These are phyloP conservation scores for Sicus ferrugineus DNA, from an alignment of 2,888 invertebrate genomes.

Conservation along the genomic window DNA sequence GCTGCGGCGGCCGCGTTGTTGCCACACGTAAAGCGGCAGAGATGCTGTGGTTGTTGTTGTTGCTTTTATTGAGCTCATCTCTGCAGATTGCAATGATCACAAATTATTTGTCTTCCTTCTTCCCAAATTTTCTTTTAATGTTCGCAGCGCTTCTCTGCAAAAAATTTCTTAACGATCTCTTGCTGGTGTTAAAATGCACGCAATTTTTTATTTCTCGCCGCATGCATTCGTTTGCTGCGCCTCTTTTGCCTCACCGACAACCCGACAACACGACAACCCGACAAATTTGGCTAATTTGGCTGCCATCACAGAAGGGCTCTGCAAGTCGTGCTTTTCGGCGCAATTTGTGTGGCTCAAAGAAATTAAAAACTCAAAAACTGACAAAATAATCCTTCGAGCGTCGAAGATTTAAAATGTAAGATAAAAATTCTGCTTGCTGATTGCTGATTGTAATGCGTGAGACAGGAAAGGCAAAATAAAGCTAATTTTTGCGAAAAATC, in stretches of 20 bases:
- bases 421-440: too few relatives aligned
- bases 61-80: too few relatives aligned
- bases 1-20: too few relatives aligned
- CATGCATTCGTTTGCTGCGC: background rate
- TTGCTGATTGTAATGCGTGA: background rate
- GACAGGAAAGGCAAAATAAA: background rate
- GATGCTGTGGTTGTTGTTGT: too few relatives aligned
- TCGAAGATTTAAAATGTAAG: background rate
- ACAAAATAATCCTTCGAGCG: slow-evolving; percentile 10
- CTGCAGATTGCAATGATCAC: slow-evolving; percentile 34
- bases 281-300: too few relatives aligned
- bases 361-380: background rate
- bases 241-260: background rate
- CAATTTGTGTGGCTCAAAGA: background rate
- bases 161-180: too few relatives aligned
- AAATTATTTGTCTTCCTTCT: slow-evolving; percentile 22
- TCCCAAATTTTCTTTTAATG: background rate
- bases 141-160: too few relatives aligned
- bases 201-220: background rate
- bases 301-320: too few relatives aligned
- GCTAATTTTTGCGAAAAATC: background rate
- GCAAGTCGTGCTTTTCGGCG: background rate
- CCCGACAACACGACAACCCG: too few relatives aligned
- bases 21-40: too few relatives aligned
- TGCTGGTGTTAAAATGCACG: too few relatives aligned